Evolutionary conservation across 1,140 invertebrate species (phyloP), one percentile per base, ranked within the genome.

Genomic region (Pteromalus puparum): DNA sequence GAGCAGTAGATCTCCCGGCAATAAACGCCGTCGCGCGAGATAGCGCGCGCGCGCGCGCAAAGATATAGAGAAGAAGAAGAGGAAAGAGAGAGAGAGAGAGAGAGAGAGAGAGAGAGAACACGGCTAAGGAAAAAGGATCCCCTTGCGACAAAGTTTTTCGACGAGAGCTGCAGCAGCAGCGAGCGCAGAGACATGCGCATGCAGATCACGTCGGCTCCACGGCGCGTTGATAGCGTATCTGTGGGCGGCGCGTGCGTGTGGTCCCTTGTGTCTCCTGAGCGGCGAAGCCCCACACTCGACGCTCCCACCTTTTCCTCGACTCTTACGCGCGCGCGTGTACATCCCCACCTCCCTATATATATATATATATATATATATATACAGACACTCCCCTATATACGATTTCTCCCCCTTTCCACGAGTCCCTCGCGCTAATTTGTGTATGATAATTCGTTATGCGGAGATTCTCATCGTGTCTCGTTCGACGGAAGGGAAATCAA

Each of bases 211-310:
- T 92, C 87, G 90, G 88, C 89, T 91, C 90, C 90, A 91, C 89
- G 87, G 88, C 34, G 48, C 87, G 87, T 90, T 92, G 92, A 92
- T 93, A 92, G 88, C 89, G 89, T 92, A 92, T 92, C 92, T 92
- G 91, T 93, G 91, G 92, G 91, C 91, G 91, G 90, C 88, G 88
- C 90, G 89, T 90, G 91, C 90, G 92, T 93, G 91, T 93, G 92
- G 92, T 93, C 92, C 89, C 83, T 87, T 87, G 86, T 91, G 90
- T 92, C 90, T 87, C 88, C n/a, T n/a, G n/a, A n/a, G n/a, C 30
- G 76, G 48, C 86, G 72, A 80, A 87, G 86, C 83, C 84, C 86
- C 86, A 65, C 86, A 30, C 67, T n/a, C n/a, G 67, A 15, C 24
- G 28, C 28, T 30, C 67, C 73, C 53, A 24, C 76, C 76, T 34